phyloP scores from a whole-genome alignment of 2,888 invertebrate genomes.

The Pammene fasciana region DNA sequence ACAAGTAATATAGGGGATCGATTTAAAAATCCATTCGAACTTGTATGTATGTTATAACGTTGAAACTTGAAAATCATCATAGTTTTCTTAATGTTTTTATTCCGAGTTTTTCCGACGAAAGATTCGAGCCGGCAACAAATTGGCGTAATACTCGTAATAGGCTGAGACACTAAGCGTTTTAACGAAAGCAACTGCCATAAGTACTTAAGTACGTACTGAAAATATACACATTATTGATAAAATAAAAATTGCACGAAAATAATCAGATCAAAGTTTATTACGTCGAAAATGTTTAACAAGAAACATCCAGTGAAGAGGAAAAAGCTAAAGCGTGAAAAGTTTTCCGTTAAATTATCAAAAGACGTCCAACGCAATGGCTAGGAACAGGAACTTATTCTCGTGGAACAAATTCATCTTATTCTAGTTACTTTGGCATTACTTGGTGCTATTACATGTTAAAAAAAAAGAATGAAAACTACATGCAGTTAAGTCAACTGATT shows the following conservation, averaged over 20 bases:
- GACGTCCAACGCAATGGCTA: constrained; percentile 10
- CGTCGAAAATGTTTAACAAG: constrained; percentile 15
- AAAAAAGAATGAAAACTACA: background rate
- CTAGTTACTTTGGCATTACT: constrained; percentile 9
- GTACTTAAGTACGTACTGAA: no score
- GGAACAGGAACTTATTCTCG: constrained; percentile 8
- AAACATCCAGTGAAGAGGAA: constrained; percentile 22
- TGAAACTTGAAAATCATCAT: no score
- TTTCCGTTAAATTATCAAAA: constrained; percentile 3
- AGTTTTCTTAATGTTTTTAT: no score
- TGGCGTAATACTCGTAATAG: no score
- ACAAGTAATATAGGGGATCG: no score
- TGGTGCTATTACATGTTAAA: constrained; percentile 3
- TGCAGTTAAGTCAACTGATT: background rate
- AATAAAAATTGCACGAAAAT: no score
- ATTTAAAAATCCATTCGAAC: no score
- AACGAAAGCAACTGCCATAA: no score
- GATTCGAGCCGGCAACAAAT: no score
- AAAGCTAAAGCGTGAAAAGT: constrained; percentile 9
- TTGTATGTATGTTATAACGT: no score
- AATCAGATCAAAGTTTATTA: constrained; percentile 5
- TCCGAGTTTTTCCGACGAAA: no score
- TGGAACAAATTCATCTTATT: constrained; percentile 18
- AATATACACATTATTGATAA: constrained; percentile 1
- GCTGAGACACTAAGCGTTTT: no score